A percentile compares a stretch with the other conserved stretches of the same genome.
These are phyloP conservation scores for Oryzias curvinotus DNA, from an alignment of 2,113 vertebrate species.

Conservation along the genomic window DNA sequence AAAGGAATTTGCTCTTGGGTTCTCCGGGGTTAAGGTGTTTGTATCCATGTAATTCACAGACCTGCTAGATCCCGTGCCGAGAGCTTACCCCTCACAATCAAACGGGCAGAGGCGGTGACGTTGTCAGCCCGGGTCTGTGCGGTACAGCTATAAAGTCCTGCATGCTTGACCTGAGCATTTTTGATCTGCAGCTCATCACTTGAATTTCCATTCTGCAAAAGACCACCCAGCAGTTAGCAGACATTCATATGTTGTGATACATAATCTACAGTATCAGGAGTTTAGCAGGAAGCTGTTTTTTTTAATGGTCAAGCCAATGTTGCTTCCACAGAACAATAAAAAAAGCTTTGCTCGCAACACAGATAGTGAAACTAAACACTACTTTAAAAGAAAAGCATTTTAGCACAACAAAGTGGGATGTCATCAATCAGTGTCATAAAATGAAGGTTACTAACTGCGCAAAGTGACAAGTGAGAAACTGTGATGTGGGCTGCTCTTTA, in stretches of 20 bases:
- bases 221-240: conserved; percentile 7
- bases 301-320: neutral
- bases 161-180: conserved; percentile 87
- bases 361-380: conserved; percentile 24
- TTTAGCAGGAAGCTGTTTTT: no score
- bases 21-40: neutral
- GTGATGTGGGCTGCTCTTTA: conserved; percentile 26
- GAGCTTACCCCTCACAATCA: conserved; percentile 92
- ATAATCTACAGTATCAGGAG: no score
- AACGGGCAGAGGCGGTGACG: conserved; percentile 85
- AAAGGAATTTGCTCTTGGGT: no score
- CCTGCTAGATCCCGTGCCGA: neutral
- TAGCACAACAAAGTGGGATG: conserved; percentile 30
- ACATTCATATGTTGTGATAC: no score
- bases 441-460: conserved; percentile 37
- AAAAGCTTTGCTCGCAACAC: no score
- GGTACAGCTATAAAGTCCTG: conserved; percentile 88
- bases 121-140: conserved; percentile 96
- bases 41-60: neutral
- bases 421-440: conserved; percentile 64
- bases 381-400: conserved; percentile 53
- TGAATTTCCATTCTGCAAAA: conserved; percentile 81
- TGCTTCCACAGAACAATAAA: neutral
- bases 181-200: conserved; percentile 89
- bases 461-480: conserved; percentile 51